Base-by-base conservation (phyloP, 2,113 vertebrate species). In the Ariopsis seemanni region DNA sequence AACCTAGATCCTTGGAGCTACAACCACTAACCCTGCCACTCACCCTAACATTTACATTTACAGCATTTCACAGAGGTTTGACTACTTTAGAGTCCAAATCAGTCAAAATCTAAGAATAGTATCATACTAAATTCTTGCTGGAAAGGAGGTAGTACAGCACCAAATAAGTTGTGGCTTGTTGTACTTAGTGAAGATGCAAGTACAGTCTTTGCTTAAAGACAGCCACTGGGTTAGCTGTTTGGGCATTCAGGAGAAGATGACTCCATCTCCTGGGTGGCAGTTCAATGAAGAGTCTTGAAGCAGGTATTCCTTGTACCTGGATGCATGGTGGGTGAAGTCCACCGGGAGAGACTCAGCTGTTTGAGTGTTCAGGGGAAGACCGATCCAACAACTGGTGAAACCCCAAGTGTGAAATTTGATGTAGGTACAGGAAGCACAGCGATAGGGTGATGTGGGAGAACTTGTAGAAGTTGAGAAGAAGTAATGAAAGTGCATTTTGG, bases 41-140 rank as follows among this genome's bases (percentile, higher is more conserved):
- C 72, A 75, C 20, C 4, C 18, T 75, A 75, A 75, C 42, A 74
- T 74, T 22, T 50, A 75, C 72, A 75, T 50, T 75, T 75, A 75
- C 20, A 50, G 3, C 22, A 1, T 50, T 50, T 20, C 72, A 50
- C 42, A 75, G 42, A 75, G 48, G 1, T 10, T 72, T 2, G 18
- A 72, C 0, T 75, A 10, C 42, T 75, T 22, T 25, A 50, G 4
- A 5, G 17, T 74, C 18, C 42, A 22, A 74, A 22, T 74, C 42
- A 50, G 71, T 22, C 71, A 48, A 42, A 42, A 20, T 74, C 34
- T 74, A 10, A 48, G 8, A 74, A 74, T 48, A 48, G 34, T 72
- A 42, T 42, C 7, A 74, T 20, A 1, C 14, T 34, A 42, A 71
- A 71, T 2, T 14, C 15, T 5, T 72, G 69, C 20, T 72, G 30